Evolutionary conservation across 2,797 vertebrate species (phyloP).

Genomic region (Morelia viridis): DNA sequence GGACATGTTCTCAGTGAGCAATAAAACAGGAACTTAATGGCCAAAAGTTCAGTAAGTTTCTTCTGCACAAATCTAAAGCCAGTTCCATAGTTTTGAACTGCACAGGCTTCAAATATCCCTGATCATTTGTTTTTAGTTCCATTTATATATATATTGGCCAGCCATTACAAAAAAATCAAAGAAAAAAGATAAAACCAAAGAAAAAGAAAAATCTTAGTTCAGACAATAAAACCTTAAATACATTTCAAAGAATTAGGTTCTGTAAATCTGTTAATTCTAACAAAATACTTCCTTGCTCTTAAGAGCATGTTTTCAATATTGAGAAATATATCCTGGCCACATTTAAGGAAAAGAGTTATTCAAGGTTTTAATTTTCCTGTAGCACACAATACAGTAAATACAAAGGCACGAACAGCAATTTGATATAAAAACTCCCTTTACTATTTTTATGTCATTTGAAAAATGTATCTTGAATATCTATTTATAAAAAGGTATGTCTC

Average conservation of each 20-base stretch:
- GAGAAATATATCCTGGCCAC: background rate
- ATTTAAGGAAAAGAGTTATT: background rate
- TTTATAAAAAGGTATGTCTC: too few relatives aligned
- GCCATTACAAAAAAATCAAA: background rate
- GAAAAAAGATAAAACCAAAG: background rate
- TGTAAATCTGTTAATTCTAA: background rate
- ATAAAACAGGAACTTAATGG: background rate
- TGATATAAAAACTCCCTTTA: background rate
- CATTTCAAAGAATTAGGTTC: background rate
- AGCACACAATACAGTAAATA: background rate
- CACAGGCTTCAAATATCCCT: background rate
- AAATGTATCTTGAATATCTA: background rate
- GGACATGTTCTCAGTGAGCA: background rate
- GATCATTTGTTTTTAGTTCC: background rate
- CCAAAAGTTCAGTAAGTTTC: background rate
- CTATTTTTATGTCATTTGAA: background rate
- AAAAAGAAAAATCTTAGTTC: background rate
- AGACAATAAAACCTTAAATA: background rate
- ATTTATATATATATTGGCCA: background rate
- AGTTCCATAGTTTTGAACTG: background rate
- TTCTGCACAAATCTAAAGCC: background rate
- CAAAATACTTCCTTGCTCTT: background rate
- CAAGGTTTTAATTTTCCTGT: background rate
- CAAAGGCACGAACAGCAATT: background rate
- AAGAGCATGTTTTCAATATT: background rate